phyloP scores from a whole-genome alignment of 2,797 vertebrate genomes.

The Nyctalus aviator region DNA sequence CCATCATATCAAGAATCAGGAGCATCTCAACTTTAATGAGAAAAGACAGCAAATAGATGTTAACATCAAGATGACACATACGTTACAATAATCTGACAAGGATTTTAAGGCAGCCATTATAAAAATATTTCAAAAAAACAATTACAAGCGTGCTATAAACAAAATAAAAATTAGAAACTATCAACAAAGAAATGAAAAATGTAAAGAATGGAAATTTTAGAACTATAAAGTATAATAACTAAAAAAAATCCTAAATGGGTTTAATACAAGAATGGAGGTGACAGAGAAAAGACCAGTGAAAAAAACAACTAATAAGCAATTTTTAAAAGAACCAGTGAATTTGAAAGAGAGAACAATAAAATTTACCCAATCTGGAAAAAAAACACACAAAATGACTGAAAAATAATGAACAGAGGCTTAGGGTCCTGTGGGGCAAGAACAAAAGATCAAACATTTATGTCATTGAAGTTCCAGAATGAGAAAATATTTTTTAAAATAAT shows the following conservation, averaged over 20 bases:
- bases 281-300: slow-evolving; percentile 35
- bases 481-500: slow-evolving; percentile 2
- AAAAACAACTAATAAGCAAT: background rate
- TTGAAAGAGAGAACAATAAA: slow-evolving; percentile 21
- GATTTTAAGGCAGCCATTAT: slow-evolving; percentile 39
- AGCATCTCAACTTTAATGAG: slow-evolving; percentile 45
- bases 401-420: background rate
- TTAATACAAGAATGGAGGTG: slow-evolving; percentile 36
- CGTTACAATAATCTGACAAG: slow-evolving; percentile 39
- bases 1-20: slow-evolving; percentile 23
- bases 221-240: slow-evolving; percentile 55
- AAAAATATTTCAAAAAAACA: slow-evolving; percentile 40
- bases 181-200: slow-evolving; percentile 34
- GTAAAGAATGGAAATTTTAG: slow-evolving; percentile 30
- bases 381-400: slow-evolving; percentile 3
- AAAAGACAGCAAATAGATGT: slow-evolving; percentile 47
- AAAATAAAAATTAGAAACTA: slow-evolving; percentile 30
- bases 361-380: slow-evolving; percentile 8
- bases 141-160: slow-evolving; percentile 44
- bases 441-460: slow-evolving; percentile 32
- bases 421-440: background rate
- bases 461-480: slow-evolving; percentile 25
- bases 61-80: slow-evolving; percentile 58
- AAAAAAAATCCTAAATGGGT: background rate
- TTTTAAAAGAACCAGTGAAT: background rate